These are phyloP conservation scores for Drosophila monieri DNA, from an alignment of 2,888 invertebrate genomes.

Conservation along the genomic window DNA sequence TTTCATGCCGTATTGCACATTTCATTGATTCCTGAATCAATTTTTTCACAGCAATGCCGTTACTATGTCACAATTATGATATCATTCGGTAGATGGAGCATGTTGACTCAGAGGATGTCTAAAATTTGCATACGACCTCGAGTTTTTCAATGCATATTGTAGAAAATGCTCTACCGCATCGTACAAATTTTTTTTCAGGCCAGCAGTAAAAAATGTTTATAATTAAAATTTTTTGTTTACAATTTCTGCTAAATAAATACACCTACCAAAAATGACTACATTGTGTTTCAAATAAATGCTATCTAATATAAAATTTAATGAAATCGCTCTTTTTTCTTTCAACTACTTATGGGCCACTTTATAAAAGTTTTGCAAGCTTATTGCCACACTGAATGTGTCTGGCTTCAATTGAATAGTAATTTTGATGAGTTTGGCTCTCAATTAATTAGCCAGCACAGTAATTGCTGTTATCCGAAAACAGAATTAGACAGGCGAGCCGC, in stretches of 20 bases:
- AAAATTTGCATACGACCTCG: conserved; percentile 61
- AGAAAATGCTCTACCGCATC: conserved; percentile 43
- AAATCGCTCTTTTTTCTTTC: conserved; percentile 1
- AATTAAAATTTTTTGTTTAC: background rate
- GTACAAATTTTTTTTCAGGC: conserved; percentile 46
- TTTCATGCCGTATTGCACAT: background rate
- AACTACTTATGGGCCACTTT: conserved; percentile 5
- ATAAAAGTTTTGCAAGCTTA: conserved; percentile 24
- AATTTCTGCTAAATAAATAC: background rate
- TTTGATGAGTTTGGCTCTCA: conserved; percentile 49
- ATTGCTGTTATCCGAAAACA: conserved; percentile 63
- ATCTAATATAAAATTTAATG: background rate
- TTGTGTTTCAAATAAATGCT: background rate
- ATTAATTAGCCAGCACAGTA: conserved; percentile 63
- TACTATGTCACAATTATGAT: conserved; percentile 47
- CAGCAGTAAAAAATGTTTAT: conserved; percentile 6
- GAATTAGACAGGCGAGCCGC: conserved; percentile 31
- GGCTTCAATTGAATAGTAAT: conserved; percentile 67
- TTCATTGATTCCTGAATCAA: background rate
- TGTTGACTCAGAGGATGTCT: conserved; percentile 38
- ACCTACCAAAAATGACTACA: background rate
- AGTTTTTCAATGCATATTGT: conserved; percentile 15
- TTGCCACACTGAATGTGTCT: background rate
- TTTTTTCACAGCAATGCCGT: conserved; percentile 27
- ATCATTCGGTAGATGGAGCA: conserved; percentile 37